Evolutionary conservation across 2,797 vertebrate species (phyloP).

Genomic region (Xenopus petersii): DNA sequence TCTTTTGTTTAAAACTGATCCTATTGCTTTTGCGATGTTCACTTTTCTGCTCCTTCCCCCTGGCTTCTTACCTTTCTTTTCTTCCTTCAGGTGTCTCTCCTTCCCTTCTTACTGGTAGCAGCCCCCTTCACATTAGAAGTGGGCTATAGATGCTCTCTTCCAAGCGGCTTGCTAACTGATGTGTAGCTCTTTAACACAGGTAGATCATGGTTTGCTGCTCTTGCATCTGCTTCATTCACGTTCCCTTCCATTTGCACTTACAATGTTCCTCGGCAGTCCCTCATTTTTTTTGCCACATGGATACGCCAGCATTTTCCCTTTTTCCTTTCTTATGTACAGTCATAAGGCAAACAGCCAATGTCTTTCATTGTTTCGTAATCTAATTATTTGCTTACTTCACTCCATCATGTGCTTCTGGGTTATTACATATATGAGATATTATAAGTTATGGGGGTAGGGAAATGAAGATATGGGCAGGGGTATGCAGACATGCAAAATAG

Average conservation of each 20-base stretch:
- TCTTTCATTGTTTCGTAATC: too few relatives aligned
- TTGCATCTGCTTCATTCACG: slow-evolving; percentile 53
- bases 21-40: slow-evolving; percentile 57
- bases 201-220: slow-evolving; percentile 74
- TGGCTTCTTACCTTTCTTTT: slow-evolving; percentile 72
- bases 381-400: too few relatives aligned
- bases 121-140: slow-evolving; percentile 91
- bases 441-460: too few relatives aligned
- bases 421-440: too few relatives aligned
- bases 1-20: slow-evolving; percentile 10
- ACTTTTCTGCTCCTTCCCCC: slow-evolving; percentile 58
- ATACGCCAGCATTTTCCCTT: not conserved
- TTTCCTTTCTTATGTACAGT: not conserved
- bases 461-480: too few relatives aligned
- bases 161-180: slow-evolving; percentile 87
- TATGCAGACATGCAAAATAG: too few relatives aligned
- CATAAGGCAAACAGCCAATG: not conserved
- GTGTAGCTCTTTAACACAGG: slow-evolving; percentile 95
- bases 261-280: not conserved
- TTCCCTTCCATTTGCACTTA: not conserved
- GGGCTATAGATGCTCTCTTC: slow-evolving; percentile 90
- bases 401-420: too few relatives aligned
- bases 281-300: not conserved
- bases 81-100: slow-evolving; percentile 94
- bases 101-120: slow-evolving; percentile 98